phyloP scores from a whole-genome alignment of 1,140 invertebrate species.

The Camponotus floridanus region DNA sequence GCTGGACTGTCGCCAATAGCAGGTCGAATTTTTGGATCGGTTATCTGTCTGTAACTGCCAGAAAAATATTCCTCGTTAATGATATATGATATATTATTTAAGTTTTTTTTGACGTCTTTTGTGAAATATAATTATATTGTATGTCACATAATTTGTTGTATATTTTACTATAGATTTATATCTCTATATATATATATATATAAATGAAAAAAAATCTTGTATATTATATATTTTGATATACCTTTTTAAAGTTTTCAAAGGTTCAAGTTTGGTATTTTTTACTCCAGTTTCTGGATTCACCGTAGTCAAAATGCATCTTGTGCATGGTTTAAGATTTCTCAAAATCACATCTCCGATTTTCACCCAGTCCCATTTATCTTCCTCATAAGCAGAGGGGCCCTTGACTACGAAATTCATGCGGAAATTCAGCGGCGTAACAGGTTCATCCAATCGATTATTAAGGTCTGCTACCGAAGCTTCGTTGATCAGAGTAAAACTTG shows the following conservation, averaged over 20 bases:
- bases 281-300: slow-evolving; percentile 87
- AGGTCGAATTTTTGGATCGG: slow-evolving; percentile 75
- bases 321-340: slow-evolving; percentile 89
- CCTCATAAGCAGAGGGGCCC: slow-evolving; percentile 88
- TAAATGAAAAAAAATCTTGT: background rate
- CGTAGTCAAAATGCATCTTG: slow-evolving; percentile 88
- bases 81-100: background rate
- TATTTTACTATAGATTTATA: background rate
- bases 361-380: slow-evolving; percentile 90
- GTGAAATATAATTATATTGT: background rate
- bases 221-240: slow-evolving; percentile 69
- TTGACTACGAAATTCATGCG: slow-evolving; percentile 90
- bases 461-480: slow-evolving; percentile 89
- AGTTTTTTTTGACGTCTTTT: background rate
- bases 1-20: slow-evolving; percentile 80
- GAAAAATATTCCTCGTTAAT: background rate
- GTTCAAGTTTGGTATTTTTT: slow-evolving; percentile 86
- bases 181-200: background rate
- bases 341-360: slow-evolving; percentile 89
- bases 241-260: slow-evolving; percentile 87
- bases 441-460: slow-evolving; percentile 86
- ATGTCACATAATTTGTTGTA: too few species aligned
- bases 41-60: slow-evolving; percentile 83
- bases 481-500: slow-evolving; percentile 88
- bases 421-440: slow-evolving; percentile 87